Evolutionary conservation across 2,113 vertebrate species (phyloP), one percentile per base, ranked within the genome.

Genomic region (Hippocampus abdominalis): DNA sequence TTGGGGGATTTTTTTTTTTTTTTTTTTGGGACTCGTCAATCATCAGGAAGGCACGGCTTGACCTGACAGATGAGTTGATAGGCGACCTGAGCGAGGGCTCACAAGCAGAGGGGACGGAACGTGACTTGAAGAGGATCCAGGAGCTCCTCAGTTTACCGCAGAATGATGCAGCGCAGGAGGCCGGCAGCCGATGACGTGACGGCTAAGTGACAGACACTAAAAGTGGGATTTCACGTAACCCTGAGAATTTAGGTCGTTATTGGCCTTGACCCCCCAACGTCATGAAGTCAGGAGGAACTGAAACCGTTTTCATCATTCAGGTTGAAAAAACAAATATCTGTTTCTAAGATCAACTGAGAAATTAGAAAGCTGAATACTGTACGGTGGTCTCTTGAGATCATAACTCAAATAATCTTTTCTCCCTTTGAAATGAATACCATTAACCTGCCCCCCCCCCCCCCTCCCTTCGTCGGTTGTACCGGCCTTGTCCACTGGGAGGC

Each of bases 61-160:
- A 90, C 49, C n/a, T 93, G 71, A 93, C 93, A 0, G 90, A 92
- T 0, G 87, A 91, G 7, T 32, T 94, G 44, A 89, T 90, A 23
- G 76, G 76, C 10, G 87, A 87, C 62, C 88, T 94, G 72, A 73
- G 67, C 0, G 62, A 49, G n/a, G 69, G 60, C 48, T 71, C 68
- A 32, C 44, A 56, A 46, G 25, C 39, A 1, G 76, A 83, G 10
- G 80, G 77, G 53, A 36, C 63, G 13, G 70, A 68, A 0, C 70
- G 73, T 57, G 87, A 93, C 79, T 16, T 89, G 67, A 69, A 86
- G 53, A 90, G 77, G 77, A 92, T 93, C 60, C 73, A 90, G 46
- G 90, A 92, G 7, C 82, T 94, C 42, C 87, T 94, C 23, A 82
- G 60, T 75, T 78, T 77, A 66, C 78, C 91, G 3, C 70, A 44